Percentiles rank a stretch among this genome's conserved stretches.
phyloP scores from a whole-genome alignment of 2,888 invertebrate species.

The Steinernema scapterisci region DNA sequence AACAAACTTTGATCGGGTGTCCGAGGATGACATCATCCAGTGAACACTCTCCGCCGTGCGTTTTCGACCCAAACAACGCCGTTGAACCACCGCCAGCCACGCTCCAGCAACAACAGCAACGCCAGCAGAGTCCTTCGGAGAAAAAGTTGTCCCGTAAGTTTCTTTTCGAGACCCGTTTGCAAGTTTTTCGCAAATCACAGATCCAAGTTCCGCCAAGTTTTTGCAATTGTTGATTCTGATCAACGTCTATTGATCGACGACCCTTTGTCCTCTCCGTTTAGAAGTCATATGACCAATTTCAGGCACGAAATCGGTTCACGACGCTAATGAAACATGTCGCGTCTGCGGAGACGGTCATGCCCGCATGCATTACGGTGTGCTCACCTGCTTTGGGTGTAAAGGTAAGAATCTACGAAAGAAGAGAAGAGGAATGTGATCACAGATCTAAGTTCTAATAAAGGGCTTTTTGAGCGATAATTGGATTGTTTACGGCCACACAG shows the following conservation, averaged over 20 bases:
- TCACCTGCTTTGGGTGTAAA: constrained; percentile 62
- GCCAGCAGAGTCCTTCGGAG: not conserved
- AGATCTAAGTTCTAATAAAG: too few relatives aligned
- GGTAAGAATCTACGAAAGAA: constrained; percentile 19
- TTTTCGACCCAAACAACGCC: not conserved
- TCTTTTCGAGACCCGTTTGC: not conserved
- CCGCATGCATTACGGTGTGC: constrained; percentile 66
- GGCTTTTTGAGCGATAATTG: too few relatives aligned
- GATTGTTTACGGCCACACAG: too few relatives aligned
- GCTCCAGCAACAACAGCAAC: not conserved
- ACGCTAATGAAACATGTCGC: constrained; percentile 55
- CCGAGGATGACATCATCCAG: constrained; percentile 1
- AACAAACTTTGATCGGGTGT: not conserved
- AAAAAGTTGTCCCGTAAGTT: constrained; percentile 8
- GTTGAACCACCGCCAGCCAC: not conserved
- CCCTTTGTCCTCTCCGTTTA: too few relatives aligned
- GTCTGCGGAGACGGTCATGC: constrained; percentile 66
- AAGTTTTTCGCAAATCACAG: not conserved
- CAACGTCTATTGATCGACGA: too few relatives aligned
- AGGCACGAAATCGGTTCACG: constrained; percentile 19
- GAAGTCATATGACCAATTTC: not conserved
- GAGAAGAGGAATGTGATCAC: not conserved
- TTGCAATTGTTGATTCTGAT: too few relatives aligned
- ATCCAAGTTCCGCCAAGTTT: too few relatives aligned
- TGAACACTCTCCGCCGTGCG: constrained; percentile 14